Conservation (phyloP, 1,140 invertebrate genomes). For the Brachionus rotundiformis region DNA sequence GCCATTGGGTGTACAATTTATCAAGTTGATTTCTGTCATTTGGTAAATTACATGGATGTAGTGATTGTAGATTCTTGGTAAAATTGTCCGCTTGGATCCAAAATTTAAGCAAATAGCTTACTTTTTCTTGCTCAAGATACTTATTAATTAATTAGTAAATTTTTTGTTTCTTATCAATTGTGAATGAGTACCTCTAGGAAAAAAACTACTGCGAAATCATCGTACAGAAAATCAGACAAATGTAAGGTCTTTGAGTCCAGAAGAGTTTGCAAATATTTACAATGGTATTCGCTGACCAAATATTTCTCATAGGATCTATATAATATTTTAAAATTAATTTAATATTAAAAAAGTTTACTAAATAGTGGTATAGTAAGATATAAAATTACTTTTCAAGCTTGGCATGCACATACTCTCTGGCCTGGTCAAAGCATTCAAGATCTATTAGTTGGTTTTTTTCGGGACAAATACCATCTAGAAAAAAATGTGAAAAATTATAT, state of each 20-base stretch:
- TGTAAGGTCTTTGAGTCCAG: neutral
- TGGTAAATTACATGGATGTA: neutral
- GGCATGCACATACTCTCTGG: neutral
- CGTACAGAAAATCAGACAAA: slow-evolving; percentile 29
- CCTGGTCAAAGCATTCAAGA: neutral
- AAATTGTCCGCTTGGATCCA: slow-evolving; percentile 45
- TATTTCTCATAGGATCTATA: slow-evolving; percentile 37
- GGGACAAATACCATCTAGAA: slow-evolving; percentile 3
- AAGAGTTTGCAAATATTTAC: slow-evolving; percentile 20
- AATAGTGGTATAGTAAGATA: neutral
- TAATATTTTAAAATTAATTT: too few relatives aligned
- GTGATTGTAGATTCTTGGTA: neutral
- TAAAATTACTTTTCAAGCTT: slow-evolving; percentile 8
- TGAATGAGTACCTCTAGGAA: slow-evolving; percentile 7
- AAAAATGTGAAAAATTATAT: neutral
- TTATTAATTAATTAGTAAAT: neutral
- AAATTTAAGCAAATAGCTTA: slow-evolving; percentile 27
- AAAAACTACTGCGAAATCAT: slow-evolving; percentile 41
- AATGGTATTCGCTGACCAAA: slow-evolving; percentile 42
- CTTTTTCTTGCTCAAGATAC: slow-evolving; percentile 36
- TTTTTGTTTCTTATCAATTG: neutral
- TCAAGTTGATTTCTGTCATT: neutral
- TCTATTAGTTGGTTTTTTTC: slow-evolving; percentile 3
- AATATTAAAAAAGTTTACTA: too few relatives aligned
- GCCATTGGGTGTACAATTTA: neutral